Evolutionary conservation across 1,140 invertebrate genomes (phyloP), one percentile per base, ranked within the genome.

Genomic region (Liolophura sinensis): DNA sequence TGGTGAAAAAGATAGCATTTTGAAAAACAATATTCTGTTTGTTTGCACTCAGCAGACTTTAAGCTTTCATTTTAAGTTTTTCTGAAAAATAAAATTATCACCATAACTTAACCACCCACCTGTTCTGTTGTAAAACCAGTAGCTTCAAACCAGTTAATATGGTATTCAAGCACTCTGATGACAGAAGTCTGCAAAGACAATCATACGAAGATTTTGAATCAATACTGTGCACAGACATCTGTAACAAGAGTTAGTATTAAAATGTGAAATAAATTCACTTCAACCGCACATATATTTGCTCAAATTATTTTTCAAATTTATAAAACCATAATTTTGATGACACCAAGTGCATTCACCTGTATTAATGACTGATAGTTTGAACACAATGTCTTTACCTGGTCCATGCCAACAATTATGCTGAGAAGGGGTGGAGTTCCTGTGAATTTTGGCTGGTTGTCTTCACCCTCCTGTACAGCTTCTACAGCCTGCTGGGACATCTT

Each of bases 91-190:
- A 24, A 22, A 24, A 24, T 22, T 58, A 58, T 31, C 57, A 24
- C 18, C 18, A 27, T 7, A 58, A 24, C 9, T 6, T 40, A 16
- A 61, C 15, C 40, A 69, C 54, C 14, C 61, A 81, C 80, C 78
- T 82, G 76, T 48, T 75, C 72, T 49, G 77, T 69, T 18, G 82
- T 79, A 72, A 85, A 85, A 25, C 82, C 81, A 22, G 77, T 82
- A 20, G 75, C 78, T 61, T 86, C 84, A 18, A 88, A 73, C 73
- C 83, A 82, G 60, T 86, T 82, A 4, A 88, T 76, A 56, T 89
- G 77, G 72, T 88, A 86, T 65, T 88, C 87, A 15, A 89, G 75
- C 16, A 88, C 78, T 73, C 82, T 80, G 62, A 87, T 84, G 1
- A 87, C 80, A 22, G 74, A 76, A 27, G 82, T 80, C 75, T 88